These are phyloP conservation scores for Todiramphus saurophagus DNA, from an alignment of 2,113 vertebrate genomes.

Conservation along the genomic window DNA sequence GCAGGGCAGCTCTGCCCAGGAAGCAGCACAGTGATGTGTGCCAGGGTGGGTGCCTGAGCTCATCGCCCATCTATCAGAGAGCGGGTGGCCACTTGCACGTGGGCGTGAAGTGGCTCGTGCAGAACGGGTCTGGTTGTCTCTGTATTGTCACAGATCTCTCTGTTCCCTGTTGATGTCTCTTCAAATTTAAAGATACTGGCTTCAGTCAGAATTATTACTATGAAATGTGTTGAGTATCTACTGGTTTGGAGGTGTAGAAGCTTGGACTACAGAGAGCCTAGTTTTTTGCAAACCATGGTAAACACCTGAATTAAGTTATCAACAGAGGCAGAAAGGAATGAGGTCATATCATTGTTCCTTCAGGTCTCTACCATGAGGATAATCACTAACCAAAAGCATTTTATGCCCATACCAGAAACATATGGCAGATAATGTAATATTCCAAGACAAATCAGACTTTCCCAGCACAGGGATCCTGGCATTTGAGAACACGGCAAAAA, in stretches of 20 bases:
- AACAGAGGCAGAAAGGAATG: neutral
- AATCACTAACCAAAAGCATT: neutral
- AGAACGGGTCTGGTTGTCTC: neutral
- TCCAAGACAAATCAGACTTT: neutral
- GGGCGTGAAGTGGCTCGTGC: neutral
- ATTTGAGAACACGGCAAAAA: neutral
- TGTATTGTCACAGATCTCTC: neutral
- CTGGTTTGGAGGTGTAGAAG: neutral
- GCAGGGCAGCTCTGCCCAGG: accelerated
- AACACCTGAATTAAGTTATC: neutral
- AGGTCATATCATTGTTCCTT: neutral
- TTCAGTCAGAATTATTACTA: neutral
- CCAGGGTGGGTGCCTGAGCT: neutral
- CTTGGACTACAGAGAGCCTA: neutral
- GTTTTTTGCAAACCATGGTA: neutral
- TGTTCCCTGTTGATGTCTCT: neutral
- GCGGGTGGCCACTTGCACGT: neutral
- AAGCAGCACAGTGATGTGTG: accelerated
- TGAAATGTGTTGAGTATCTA: neutral
- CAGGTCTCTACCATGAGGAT: neutral
- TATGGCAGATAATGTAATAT: neutral
- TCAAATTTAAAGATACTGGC: neutral
- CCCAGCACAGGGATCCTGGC: neutral
- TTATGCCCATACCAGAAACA: neutral
- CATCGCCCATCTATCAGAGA: accelerated